A percentile compares a stretch with the other conserved stretches of the same genome.
These are phyloP conservation scores for Acleris laterana DNA, from an alignment of 2,888 invertebrate genomes.

Conservation along the genomic window DNA sequence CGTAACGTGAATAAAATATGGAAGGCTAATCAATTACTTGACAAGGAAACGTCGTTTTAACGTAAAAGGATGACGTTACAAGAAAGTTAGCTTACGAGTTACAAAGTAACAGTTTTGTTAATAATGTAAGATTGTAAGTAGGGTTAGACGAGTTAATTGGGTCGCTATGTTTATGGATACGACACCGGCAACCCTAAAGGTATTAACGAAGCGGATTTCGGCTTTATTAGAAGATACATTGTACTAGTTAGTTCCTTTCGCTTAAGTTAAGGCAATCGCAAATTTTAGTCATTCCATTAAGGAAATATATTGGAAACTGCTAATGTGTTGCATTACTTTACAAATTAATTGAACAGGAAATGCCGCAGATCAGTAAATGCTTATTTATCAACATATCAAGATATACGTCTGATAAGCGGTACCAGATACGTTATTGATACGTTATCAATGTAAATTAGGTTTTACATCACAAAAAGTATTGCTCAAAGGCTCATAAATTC, in stretches of 20 bases:
- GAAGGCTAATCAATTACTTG: no score
- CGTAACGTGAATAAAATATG: no score
- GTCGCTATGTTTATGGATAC: slow-evolving; percentile 18
- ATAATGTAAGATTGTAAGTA: slow-evolving; percentile 10
- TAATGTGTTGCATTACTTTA: no score
- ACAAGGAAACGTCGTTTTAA: not conserved
- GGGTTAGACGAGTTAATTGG: slow-evolving; percentile 13
- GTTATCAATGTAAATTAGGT: slow-evolving; percentile 16
- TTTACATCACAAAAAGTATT: not conserved
- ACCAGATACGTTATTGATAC: slow-evolving; percentile 7
- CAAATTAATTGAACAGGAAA: no score
- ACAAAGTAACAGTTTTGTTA: slow-evolving; percentile 7
- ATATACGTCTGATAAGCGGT: slow-evolving; percentile 21
- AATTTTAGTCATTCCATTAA: not conserved
- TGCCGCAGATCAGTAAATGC: not conserved
- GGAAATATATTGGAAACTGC: not conserved
- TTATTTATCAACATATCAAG: slow-evolving; percentile 9
- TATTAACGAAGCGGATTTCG: slow-evolving; percentile 6
- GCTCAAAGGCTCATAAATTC: not conserved
- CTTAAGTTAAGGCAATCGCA: not conserved
- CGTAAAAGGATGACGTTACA: not conserved
- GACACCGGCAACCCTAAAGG: slow-evolving; percentile 7
- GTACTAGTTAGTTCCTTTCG: not conserved
- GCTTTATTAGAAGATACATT: slow-evolving; percentile 6
- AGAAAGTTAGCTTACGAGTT: slow-evolving; percentile 3